A percentile compares a stretch with the other conserved stretches of the same genome.
Conservation (phyloP, 2,888 invertebrate species). For the Andrena hattorfiana region DNA sequence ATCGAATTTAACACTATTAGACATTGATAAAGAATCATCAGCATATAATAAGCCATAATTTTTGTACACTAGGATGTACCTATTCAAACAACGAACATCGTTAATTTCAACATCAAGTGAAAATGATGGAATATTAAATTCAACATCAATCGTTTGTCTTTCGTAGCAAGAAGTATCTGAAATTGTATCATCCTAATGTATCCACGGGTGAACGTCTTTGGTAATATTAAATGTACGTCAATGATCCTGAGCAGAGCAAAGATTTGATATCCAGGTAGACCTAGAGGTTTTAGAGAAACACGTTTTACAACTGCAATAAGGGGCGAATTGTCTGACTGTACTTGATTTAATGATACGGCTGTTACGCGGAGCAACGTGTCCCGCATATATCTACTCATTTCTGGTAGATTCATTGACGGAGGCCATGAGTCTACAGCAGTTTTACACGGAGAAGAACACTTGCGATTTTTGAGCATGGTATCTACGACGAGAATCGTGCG, state of each 20-base stretch:
- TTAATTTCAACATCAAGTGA: no score
- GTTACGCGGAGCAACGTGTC: constrained; percentile 24
- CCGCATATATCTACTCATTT: constrained; percentile 20
- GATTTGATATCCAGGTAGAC: constrained; percentile 9
- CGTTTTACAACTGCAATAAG: constrained; percentile 39
- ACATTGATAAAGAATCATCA: no score
- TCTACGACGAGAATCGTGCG: neutral
- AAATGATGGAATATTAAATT: no score
- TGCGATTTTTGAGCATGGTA: constrained; percentile 20
- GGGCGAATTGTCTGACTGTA: constrained; percentile 49
- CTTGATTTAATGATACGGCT: constrained; percentile 60
- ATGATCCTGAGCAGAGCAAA: constrained; percentile 6
- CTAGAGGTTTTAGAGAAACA: constrained; percentile 26
- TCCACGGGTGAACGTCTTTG: neutral
- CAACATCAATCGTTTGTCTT: no score
- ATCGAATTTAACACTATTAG: no score
- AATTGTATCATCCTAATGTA: neutral
- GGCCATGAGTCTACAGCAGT: neutral
- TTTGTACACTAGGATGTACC: no score
- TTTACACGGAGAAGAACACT: constrained; percentile 10
- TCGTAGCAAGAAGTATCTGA: neutral
- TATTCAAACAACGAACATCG: no score
- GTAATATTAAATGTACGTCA: neutral
- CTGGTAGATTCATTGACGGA: constrained; percentile 22
- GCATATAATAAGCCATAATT: no score